Conservation (phyloP, 2,113 vertebrate genomes). For the Anarhynchus alexandrinus region DNA sequence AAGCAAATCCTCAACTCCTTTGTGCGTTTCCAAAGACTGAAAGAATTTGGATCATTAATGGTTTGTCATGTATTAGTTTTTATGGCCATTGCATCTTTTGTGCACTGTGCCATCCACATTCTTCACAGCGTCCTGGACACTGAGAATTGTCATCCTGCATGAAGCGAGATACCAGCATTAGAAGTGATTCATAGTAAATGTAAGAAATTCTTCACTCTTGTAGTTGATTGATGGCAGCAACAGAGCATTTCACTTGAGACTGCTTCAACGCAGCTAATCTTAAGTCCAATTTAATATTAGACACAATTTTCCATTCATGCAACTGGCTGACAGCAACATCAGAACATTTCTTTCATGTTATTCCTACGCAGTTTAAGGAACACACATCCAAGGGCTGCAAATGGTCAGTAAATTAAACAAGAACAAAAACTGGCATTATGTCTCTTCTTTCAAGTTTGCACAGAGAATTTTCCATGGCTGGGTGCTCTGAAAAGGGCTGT, state of each 20-base stretch:
- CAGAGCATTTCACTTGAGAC: neutral
- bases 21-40: neutral
- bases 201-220: neutral
- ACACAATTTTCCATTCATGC: neutral
- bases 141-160: neutral
- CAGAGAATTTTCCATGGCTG: neutral
- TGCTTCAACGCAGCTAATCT: slow-evolving; percentile 15
- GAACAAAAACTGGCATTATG: slow-evolving; percentile 13
- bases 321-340: neutral
- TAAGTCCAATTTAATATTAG: slow-evolving; percentile 14
- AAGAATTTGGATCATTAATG: neutral
- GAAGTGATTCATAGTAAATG: neutral
- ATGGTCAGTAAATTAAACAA: slow-evolving; percentile 41
- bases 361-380: neutral
- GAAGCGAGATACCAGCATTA: neutral
- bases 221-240: neutral
- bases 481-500: slow-evolving; percentile 22
- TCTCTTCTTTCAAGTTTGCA: slow-evolving; percentile 34
- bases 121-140: neutral
- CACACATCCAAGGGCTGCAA: neutral
- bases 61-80: neutral
- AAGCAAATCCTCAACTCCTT: neutral
- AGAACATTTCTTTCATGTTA: slow-evolving; percentile 28
- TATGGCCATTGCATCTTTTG: neutral
- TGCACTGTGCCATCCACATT: neutral